These are phyloP conservation scores for Pyrochroa serraticornis DNA, from an alignment of 2,888 invertebrate species.

Conservation along the genomic window DNA sequence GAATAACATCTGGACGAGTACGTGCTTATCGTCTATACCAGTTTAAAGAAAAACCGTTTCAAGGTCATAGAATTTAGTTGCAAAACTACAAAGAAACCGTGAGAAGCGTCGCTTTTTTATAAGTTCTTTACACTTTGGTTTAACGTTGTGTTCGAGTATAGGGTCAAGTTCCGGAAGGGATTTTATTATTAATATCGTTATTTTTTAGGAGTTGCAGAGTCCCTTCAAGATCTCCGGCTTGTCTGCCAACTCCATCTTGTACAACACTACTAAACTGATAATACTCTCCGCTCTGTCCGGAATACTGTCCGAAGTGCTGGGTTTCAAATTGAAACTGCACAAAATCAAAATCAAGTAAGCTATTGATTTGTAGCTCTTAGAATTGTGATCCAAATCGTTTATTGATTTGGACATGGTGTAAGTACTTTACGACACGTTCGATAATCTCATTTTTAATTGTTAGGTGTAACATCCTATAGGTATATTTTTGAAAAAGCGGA, in stretches of 20 bases:
- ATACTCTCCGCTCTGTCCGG: conserved; percentile 94
- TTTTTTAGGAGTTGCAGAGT: conserved; percentile 86
- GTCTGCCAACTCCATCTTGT: conserved; percentile 93
- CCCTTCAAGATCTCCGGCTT: conserved; percentile 97
- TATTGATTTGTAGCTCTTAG: conserved; percentile 3
- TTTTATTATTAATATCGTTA: conserved; percentile 24
- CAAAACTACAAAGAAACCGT: too few species aligned
- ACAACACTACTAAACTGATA: conserved; percentile 94
- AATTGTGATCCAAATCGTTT: conserved; percentile 20
- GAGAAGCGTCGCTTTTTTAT: too few species aligned
- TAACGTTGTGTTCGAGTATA: too few species aligned
- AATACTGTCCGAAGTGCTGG: conserved; percentile 93
- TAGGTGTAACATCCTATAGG: too few species aligned
- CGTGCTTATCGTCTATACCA: too few species aligned
- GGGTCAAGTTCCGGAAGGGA: too few species aligned
- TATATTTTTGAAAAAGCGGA: neutral
- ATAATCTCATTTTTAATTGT: too few species aligned
- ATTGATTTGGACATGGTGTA: neutral
- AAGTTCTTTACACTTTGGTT: too few species aligned
- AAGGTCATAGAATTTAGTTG: too few species aligned
- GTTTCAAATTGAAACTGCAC: conserved; percentile 94
- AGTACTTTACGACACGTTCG: too few species aligned
- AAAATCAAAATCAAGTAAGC: conserved; percentile 90
- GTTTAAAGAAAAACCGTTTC: too few species aligned
- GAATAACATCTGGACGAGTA: too few species aligned